These are phyloP conservation scores for Drosophila heteroneura DNA, from an alignment of 2,888 invertebrate genomes.

Conservation along the genomic window DNA sequence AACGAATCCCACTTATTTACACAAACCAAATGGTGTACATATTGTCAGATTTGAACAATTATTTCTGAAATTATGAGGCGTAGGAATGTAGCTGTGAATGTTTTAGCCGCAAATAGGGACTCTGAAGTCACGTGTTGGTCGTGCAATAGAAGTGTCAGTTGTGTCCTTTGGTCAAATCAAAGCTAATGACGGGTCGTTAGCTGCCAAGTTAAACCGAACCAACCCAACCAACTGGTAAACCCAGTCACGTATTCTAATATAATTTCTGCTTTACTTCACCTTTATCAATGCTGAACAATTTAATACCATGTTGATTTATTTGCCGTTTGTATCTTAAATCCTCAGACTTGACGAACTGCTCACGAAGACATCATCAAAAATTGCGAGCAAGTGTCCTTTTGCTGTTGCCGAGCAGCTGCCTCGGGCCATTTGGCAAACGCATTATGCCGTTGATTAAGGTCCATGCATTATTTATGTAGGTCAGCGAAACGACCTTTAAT, in stretches of 20 bases:
- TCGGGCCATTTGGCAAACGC: slow-evolving; percentile 65
- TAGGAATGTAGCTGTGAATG: slow-evolving; percentile 34
- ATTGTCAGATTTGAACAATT: slow-evolving; percentile 61
- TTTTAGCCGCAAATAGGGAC: slow-evolving; percentile 36
- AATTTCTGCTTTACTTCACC: slow-evolving; percentile 37
- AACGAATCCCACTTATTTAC: slow-evolving; percentile 24
- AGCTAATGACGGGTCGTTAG: slow-evolving; percentile 53
- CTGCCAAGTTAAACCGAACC: slow-evolving; percentile 17
- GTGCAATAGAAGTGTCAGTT: slow-evolving; percentile 4
- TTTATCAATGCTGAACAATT: slow-evolving; percentile 32
- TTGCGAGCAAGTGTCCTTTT: slow-evolving; percentile 34
- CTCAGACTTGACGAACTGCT: slow-evolving; percentile 36
- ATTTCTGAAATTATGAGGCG: slow-evolving; percentile 65
- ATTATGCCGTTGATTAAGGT: slow-evolving; percentile 73
- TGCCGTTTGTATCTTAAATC: slow-evolving; percentile 26
- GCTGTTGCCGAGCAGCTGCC: slow-evolving; percentile 35
- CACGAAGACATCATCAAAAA: slow-evolving; percentile 58
- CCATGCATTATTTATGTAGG: slow-evolving; percentile 78
- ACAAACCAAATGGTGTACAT: slow-evolving; percentile 29
- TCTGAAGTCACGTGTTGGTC: slow-evolving; percentile 53
- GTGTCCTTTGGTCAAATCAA: slow-evolving; percentile 57
- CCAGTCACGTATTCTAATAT: slow-evolving; percentile 48
- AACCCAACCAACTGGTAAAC: slow-evolving; percentile 3
- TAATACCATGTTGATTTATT: slow-evolving; percentile 31
- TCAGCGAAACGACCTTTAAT: slow-evolving; percentile 74